These are phyloP conservation scores for Drosophila pseudotalamancana DNA, from an alignment of 2,888 invertebrate genomes.

Conservation along the genomic window DNA sequence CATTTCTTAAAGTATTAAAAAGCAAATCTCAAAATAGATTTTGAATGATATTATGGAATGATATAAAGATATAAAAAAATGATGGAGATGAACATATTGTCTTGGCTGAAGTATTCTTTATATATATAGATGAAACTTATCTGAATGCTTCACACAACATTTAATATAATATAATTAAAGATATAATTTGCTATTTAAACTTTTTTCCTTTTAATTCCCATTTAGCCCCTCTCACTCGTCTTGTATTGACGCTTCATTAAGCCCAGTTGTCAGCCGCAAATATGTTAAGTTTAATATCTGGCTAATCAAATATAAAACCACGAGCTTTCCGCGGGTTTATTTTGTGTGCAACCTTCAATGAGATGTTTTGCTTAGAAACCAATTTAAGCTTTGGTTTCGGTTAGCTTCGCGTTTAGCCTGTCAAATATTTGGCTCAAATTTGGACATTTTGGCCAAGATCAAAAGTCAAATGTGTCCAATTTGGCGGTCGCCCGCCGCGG, in stretches of 20 bases:
- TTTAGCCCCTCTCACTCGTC: background rate
- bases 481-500: conserved; percentile 10
- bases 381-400: conserved; percentile 11
- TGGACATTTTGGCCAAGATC: conserved; percentile 61
- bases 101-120: too few species aligned
- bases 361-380: conserved; percentile 3
- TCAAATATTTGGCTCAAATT: conserved; percentile 30
- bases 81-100: too few species aligned
- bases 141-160: too few species aligned
- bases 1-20: too few species aligned
- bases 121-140: too few species aligned
- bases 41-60: too few species aligned
- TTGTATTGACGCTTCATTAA: conserved; percentile 9
- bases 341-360: background rate
- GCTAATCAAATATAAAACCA: conserved; percentile 29
- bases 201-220: background rate
- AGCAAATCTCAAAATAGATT: too few species aligned
- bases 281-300: conserved; percentile 23
- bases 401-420: conserved; percentile 3
- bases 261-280: conserved; percentile 16
- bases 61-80: too few species aligned
- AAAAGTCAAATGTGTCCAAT: conserved; percentile 55
- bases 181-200: too few species aligned
- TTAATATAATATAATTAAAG: too few species aligned
- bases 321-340: conserved; percentile 4